Conservation (phyloP, 2,888 invertebrate genomes). For the Lasioglossum calceatum region DNA sequence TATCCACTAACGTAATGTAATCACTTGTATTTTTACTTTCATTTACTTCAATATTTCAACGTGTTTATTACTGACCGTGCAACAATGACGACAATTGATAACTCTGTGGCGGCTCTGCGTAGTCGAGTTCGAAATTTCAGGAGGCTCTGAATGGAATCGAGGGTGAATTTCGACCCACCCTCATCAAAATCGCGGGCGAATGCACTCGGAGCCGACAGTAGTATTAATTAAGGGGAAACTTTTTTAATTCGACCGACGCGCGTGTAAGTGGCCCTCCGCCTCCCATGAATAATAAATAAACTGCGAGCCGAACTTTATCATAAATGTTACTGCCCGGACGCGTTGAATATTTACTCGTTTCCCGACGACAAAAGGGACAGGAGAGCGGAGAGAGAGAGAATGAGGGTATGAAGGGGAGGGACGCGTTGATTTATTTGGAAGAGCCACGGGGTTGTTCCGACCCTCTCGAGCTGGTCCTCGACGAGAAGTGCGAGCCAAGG, state of each 20-base stretch:
- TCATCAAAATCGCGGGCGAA: constrained; percentile 40
- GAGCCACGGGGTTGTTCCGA: constrained; percentile 39
- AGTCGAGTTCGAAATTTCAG: background rate
- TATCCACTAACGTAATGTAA: background rate
- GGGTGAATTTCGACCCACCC: constrained; percentile 14
- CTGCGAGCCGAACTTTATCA: constrained; percentile 72
- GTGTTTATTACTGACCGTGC: background rate
- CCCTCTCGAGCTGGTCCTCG: constrained; percentile 50
- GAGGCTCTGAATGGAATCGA: background rate
- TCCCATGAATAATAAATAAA: constrained; percentile 76
- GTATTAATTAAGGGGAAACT: constrained; percentile 76
- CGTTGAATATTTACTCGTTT: constrained; percentile 33
- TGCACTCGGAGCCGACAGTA: constrained; percentile 56
- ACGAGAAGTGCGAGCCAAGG: constrained; percentile 53
- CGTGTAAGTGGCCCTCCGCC: constrained; percentile 56
- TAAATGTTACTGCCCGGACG: constrained; percentile 74
- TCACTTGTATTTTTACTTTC: background rate
- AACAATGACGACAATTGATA: background rate
- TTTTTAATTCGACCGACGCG: constrained; percentile 73
- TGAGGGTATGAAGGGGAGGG: background rate
- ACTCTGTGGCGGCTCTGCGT: background rate
- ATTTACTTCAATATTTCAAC: background rate
- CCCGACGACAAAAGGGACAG: constrained; percentile 57
- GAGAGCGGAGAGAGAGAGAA: background rate
- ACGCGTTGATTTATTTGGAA: constrained; percentile 63